Evolutionary conservation across 2,113 vertebrate genomes (phyloP).

Genomic region (Tiliqua scincoides): DNA sequence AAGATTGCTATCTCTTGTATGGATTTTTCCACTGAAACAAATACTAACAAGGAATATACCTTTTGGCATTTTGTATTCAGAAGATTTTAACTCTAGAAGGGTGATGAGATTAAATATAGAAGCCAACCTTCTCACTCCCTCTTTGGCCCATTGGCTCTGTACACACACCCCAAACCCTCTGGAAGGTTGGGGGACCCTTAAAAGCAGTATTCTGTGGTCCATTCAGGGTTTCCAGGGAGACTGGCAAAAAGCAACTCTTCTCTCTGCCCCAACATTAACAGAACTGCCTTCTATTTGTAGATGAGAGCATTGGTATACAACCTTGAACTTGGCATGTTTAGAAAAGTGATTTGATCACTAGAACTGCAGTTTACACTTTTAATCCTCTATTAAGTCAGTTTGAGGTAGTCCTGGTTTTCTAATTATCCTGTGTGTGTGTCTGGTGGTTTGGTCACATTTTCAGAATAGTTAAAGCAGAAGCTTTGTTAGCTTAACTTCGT

Average conservation of each 20-base stretch:
- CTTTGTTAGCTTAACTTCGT: neutral
- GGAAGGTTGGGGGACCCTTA: no score
- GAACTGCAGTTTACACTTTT: neutral
- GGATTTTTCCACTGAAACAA: neutral
- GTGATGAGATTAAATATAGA: neutral
- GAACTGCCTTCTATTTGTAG: no score
- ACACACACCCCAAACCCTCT: no score
- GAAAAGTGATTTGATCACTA: neutral
- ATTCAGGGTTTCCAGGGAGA: no score
- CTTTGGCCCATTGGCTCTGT: no score
- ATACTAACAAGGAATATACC: neutral
- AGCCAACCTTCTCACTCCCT: no score
- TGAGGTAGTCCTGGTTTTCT: neutral
- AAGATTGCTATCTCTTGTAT: neutral
- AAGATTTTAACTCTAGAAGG: neutral
- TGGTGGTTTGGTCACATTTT: neutral
- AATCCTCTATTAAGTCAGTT: neutral
- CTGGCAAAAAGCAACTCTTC: no score
- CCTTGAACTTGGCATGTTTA: neutral
- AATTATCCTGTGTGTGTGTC: neutral
- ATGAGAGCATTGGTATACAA: neutral
- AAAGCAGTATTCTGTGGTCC: no score
- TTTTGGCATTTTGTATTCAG: neutral
- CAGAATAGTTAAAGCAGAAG: neutral
- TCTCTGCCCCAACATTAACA: no score